Evolutionary conservation across 2,113 vertebrate species (phyloP).

Genomic region (Motacilla tschutschensis): DNA sequence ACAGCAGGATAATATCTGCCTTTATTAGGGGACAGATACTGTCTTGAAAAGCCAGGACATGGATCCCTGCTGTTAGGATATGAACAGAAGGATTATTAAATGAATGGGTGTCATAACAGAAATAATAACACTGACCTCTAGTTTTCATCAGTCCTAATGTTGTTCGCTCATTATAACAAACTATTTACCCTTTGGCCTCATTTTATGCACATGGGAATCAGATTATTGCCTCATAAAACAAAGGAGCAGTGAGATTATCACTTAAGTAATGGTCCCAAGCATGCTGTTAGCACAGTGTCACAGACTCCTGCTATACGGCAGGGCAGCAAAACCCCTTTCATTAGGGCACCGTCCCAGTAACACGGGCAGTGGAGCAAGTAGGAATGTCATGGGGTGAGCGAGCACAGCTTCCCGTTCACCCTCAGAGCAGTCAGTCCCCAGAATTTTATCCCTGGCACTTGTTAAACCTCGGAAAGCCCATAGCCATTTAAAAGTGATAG

Average conservation of each 20-base stretch:
- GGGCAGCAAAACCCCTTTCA: neutral
- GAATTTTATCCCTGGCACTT: neutral
- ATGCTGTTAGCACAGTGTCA: conserved; percentile 15
- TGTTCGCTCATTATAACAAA: conserved; percentile 59
- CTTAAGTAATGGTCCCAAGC: conserved; percentile 47
- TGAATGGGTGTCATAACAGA: conserved; percentile 52
- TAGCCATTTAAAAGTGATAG: neutral
- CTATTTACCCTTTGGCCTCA: conserved; percentile 62
- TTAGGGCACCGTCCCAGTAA: neutral
- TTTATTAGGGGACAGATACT: conserved; percentile 13
- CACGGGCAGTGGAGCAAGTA: neutral
- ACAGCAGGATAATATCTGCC: conserved; percentile 24
- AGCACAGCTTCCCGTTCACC: neutral
- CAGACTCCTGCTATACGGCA: neutral
- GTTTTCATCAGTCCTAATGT: conserved; percentile 58
- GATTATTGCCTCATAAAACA: conserved; percentile 66
- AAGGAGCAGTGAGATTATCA: conserved; percentile 46
- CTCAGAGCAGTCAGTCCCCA: neutral
- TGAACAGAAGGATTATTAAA: conserved; percentile 49
- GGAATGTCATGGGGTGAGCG: neutral
- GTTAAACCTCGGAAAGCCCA: neutral
- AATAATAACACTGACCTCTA: conserved; percentile 60
- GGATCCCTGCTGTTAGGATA: neutral
- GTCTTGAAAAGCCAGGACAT: conserved; percentile 22
- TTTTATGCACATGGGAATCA: conserved; percentile 52